Evolutionary conservation across 2,113 vertebrate genomes (phyloP), one percentile per base, ranked within the genome.

Genomic region (Phycodurus eques): DNA sequence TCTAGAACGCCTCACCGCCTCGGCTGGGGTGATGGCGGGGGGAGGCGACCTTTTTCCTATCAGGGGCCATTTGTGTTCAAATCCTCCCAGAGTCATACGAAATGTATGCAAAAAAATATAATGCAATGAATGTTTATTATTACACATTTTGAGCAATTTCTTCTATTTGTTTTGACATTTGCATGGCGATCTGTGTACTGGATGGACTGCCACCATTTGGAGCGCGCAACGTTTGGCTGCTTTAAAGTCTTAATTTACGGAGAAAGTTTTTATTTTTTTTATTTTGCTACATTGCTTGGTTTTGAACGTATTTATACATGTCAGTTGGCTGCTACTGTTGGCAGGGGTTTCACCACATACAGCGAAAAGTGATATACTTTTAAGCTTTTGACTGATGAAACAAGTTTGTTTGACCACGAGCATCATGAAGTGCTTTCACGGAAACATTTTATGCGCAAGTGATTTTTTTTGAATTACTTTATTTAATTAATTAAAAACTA

Each of bases 221-320:
- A 69, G 46, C 20, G 53, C 57, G 39, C 31, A 74, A 64, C 67
- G 2, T 20, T 72, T 22, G 80, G 80, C 81, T 64, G 67, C 82
- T 81, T 60, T 68, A 78, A 80, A 91, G 88, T 91, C 90, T 91
- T 91, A 91, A 85, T 80, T 79, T 80, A 73, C 4, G 7, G 19
- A 46, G 15, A 69, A 83, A 65, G 31, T 46, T n/a, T 22, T 43
- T 56, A 44, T n/a, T 78, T 69, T 2, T 8, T 63, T 68, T 74
- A 68, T 81, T 83, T 81, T 83, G 72, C 62, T 85, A 73, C 70
- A 76, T 44, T 63, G 17, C 70, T 77, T 56, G 67, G 27, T 59
- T 68, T 67, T 56, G 20, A 8, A 62, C 47, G 56, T 19, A 15
- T 51, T 51, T 51, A 6, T 47, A 51, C 13, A 17, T 17, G 47